Conservation (phyloP, 2,888 invertebrate genomes). For the Drosophila paracracens region DNA sequence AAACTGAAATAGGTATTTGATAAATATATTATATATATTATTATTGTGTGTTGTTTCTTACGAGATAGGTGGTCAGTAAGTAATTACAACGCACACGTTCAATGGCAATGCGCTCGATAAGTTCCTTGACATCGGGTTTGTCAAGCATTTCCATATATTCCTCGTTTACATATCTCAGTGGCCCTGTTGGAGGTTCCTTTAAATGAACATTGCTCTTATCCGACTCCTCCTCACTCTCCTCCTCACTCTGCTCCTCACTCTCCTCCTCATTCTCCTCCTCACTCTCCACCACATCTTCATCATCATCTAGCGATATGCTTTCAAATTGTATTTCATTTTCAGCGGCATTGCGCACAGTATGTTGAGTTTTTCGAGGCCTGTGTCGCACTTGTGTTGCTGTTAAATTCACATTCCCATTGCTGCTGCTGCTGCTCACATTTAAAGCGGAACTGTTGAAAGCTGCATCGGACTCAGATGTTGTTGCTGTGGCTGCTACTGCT, state of each 20-base stretch:
- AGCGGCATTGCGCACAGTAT: conserved; percentile 49
- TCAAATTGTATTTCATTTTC: conserved; percentile 63
- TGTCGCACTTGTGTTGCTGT: conserved; percentile 33
- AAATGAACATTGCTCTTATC: neutral
- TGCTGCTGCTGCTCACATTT: conserved; percentile 2
- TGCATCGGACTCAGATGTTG: conserved; percentile 21
- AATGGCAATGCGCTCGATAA: conserved; percentile 52
- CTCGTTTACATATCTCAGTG: neutral
- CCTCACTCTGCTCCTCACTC: too few relatives aligned
- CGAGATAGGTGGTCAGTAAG: conserved; percentile 55
- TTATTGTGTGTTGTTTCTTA: neutral
- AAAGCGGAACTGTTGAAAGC: conserved; percentile 1
- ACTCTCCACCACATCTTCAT: neutral
- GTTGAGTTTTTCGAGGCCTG: conserved; percentile 62
- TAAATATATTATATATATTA: neutral
- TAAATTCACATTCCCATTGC: neutral
- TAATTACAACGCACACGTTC: conserved; percentile 71
- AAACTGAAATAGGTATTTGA: conserved; percentile 26
- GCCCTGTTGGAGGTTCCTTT: neutral
- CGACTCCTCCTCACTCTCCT: neutral
- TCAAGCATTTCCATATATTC: conserved; percentile 30
- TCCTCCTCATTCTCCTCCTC: neutral
- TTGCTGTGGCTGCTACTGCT: neutral
- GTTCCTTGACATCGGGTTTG: conserved; percentile 36
- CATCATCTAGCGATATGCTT: conserved; percentile 38